Conservation (phyloP, 1,140 invertebrate species). For the Aphelinus atriplicis region DNA sequence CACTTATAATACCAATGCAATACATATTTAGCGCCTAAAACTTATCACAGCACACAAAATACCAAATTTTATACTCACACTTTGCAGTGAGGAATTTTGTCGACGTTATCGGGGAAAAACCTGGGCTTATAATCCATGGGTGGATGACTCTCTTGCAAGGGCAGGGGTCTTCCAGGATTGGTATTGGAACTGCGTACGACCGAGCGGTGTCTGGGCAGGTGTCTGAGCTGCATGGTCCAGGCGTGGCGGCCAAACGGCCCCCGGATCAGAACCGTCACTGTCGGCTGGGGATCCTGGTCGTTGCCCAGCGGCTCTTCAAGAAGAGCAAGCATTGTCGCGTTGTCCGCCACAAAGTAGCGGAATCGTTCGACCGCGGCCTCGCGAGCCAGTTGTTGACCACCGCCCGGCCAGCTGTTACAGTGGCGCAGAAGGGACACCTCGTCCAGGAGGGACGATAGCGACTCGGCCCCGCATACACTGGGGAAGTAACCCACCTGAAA, state of each 20-base stretch:
- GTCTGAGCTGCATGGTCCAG: slow-evolving; percentile 91
- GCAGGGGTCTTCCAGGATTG: slow-evolving; percentile 82
- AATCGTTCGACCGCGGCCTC: slow-evolving; percentile 74
- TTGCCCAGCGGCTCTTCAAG: slow-evolving; percentile 91
- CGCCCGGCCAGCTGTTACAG: slow-evolving; percentile 72
- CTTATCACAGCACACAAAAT: neutral
- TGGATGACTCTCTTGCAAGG: slow-evolving; percentile 75
- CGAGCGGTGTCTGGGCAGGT: slow-evolving; percentile 82
- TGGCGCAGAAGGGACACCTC: slow-evolving; percentile 86
- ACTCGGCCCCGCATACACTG: slow-evolving; percentile 84
- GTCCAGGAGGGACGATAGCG: slow-evolving; percentile 86
- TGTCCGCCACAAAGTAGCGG: slow-evolving; percentile 92
- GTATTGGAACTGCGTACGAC: slow-evolving; percentile 75
- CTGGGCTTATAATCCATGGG: slow-evolving; percentile 74
- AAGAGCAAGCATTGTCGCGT: slow-evolving; percentile 87
- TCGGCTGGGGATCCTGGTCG: slow-evolving; percentile 80
- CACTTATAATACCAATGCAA: too few species aligned
- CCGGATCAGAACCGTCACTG: slow-evolving; percentile 83
- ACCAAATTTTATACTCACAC: slow-evolving; percentile 70
- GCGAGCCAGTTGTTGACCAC: slow-evolving; percentile 63
- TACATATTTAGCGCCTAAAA: neutral
- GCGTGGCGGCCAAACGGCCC: slow-evolving; percentile 93
- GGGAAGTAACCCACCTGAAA: slow-evolving; percentile 82
- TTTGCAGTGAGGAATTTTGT: slow-evolving; percentile 82
- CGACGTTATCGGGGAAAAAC: slow-evolving; percentile 86